Evolutionary conservation across 2,888 invertebrate species (phyloP).

Genomic region (Bursaphelenchus okinawaensis): DNA sequence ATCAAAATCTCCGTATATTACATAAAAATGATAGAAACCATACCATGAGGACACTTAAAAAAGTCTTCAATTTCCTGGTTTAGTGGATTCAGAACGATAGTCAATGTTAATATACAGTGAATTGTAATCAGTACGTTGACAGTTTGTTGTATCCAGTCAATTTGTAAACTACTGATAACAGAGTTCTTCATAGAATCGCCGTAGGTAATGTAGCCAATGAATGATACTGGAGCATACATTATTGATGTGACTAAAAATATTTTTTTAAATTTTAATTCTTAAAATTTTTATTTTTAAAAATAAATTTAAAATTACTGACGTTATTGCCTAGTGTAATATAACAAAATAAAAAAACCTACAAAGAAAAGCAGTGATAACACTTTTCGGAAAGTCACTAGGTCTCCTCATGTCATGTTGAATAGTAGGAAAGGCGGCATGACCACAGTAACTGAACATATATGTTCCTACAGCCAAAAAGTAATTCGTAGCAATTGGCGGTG

Average conservation of each 20-base stretch:
- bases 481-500: constrained; percentile 18
- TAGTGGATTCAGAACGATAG: constrained; percentile 49
- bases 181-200: constrained; percentile 32
- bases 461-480: constrained; percentile 24
- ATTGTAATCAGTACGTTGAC: constrained; percentile 54
- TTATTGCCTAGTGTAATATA: no score
- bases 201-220: constrained; percentile 44
- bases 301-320: no score
- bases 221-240: constrained; percentile 49
- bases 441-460: constrained; percentile 24
- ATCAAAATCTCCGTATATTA: neutral
- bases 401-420: constrained; percentile 42
- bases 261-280: neutral
- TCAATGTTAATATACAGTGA: constrained; percentile 51
- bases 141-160: constrained; percentile 28
- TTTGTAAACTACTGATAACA: constrained; percentile 34
- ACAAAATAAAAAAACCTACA: constrained; percentile 34
- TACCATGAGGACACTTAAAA: constrained; percentile 48
- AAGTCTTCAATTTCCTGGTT: constrained; percentile 54
- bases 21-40: neutral
- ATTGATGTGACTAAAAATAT: constrained; percentile 40
- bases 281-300: no score
- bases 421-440: constrained; percentile 26
- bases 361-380: constrained; percentile 36
- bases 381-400: constrained; percentile 41